These are phyloP conservation scores for Neoniphon sammara DNA, from an alignment of 2,797 vertebrate genomes.

Conservation along the genomic window DNA sequence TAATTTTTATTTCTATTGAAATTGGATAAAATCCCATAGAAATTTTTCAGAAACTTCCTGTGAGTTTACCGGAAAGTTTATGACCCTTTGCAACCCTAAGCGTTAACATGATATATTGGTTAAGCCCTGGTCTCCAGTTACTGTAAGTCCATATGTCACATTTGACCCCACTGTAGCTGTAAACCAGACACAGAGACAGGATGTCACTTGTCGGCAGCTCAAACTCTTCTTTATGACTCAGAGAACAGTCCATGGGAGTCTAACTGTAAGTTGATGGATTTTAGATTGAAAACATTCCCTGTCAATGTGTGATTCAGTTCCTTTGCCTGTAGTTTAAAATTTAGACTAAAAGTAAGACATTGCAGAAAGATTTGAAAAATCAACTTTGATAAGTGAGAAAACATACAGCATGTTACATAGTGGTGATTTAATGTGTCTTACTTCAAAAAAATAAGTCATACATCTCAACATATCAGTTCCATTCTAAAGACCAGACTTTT, in stretches of 20 bases:
- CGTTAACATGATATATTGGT: constrained; percentile 53
- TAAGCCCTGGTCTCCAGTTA: constrained; percentile 63
- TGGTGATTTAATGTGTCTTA: no score
- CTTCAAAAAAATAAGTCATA: no score
- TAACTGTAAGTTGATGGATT: constrained; percentile 1
- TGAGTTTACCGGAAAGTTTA: no score
- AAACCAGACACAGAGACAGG: constrained; percentile 44
- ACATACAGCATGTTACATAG: not conserved
- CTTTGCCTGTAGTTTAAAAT: not conserved
- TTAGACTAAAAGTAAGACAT: no score
- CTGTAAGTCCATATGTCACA: constrained; percentile 68
- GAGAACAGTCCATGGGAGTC: constrained; percentile 20
- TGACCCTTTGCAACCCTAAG: constrained; percentile 22
- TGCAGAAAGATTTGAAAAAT: no score
- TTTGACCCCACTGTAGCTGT: constrained; percentile 54
- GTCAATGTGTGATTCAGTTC: not conserved
- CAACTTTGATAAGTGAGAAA: not conserved
- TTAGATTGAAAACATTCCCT: no score
- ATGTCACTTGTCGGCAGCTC: constrained; percentile 48
- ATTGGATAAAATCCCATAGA: no score
- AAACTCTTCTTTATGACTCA: constrained; percentile 43
- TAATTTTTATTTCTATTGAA: no score
- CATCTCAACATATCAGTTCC: no score
- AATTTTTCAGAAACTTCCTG: no score
- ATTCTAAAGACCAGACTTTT: no score